Evolutionary conservation across 2,113 vertebrate genomes (phyloP), one percentile per base, ranked within the genome.

Genomic region (Gopherus flavomarginatus): DNA sequence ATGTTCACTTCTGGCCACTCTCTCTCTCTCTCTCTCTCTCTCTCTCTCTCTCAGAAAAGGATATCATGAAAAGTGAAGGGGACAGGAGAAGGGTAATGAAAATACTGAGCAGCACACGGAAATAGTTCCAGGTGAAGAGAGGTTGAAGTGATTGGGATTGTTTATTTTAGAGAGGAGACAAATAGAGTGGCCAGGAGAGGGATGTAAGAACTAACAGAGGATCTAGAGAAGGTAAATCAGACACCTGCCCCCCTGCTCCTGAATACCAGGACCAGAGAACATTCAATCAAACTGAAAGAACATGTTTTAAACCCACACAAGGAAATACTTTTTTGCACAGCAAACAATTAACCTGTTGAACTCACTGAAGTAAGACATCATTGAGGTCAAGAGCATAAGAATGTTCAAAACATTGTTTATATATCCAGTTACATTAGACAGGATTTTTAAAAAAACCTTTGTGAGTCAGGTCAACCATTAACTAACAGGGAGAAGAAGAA

Each of bases 71-170:
- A n/a, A 72, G 14, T 14, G 65, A 13, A 56, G 19, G 13, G 57
- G 53, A 81, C 69, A 85, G 91, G 59, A 95, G 27, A 95, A 93
- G 52, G 42, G 31, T 62, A 85, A 53, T 0, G 0, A 35, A 75
- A 81, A 38, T 4, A 1, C 19, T 22, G 78, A 84, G 79, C 90
- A 91, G 5, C 0, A 0, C 59, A 59, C 26, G 4, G 38, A 38
- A 42, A 6, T 86, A 44, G 21, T 53, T 27, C 29, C 8, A 1
- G 1, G n/a, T 2, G 22, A 84, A 38, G 59, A 5, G 0, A 0
- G 44, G 19, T 72, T 29, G 10, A 86, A 89, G 65, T 6, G 56
- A 16, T 5, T 81, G 14, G 4, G 17, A 21, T 16, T 52, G 21
- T 59, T 94, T 80, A 5, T 65, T 81, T 49, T 14, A 44, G 31